Conservation (phyloP, 1,140 invertebrate genomes). For the Polyergus mexicanus region DNA sequence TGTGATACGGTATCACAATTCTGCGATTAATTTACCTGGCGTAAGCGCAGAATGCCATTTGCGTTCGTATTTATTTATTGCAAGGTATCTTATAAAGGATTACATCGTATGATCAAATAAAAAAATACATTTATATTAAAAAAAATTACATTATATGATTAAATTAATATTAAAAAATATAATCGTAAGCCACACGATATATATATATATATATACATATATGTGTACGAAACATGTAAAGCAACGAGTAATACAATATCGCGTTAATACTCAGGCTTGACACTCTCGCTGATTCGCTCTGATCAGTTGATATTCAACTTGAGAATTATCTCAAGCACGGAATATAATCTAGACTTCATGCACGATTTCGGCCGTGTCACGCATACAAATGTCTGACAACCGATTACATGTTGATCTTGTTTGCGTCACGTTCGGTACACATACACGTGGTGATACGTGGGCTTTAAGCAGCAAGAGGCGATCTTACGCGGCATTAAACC, state of each 20-base stretch:
- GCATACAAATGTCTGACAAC: conserved; percentile 65
- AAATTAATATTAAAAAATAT: neutral
- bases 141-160: neutral
- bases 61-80: conserved; percentile 24
- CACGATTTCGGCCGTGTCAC: conserved; percentile 57
- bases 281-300: neutral
- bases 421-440: conserved; percentile 74
- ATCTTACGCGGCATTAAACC: conserved; percentile 61
- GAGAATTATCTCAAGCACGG: conserved; percentile 52
- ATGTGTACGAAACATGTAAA: neutral
- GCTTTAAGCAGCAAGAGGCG: conserved; percentile 63
- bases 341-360: conserved; percentile 63
- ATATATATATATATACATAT: too few species aligned
- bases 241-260: conserved; percentile 9
- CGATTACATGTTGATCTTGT: conserved; percentile 70
- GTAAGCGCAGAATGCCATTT: conserved; percentile 10
- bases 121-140: conserved; percentile 27
- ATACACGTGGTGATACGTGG: conserved; percentile 44
- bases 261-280: neutral
- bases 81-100: neutral
- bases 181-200: neutral
- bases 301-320: conserved; percentile 49
- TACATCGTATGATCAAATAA: neutral
- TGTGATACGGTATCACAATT: conserved; percentile 3
- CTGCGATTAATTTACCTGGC: conserved; percentile 25